A percentile compares a stretch with the other conserved stretches of the same genome.
Evolutionary conservation across 2,888 invertebrate species (phyloP).

Genomic region (Lochmaea capreae): DNA sequence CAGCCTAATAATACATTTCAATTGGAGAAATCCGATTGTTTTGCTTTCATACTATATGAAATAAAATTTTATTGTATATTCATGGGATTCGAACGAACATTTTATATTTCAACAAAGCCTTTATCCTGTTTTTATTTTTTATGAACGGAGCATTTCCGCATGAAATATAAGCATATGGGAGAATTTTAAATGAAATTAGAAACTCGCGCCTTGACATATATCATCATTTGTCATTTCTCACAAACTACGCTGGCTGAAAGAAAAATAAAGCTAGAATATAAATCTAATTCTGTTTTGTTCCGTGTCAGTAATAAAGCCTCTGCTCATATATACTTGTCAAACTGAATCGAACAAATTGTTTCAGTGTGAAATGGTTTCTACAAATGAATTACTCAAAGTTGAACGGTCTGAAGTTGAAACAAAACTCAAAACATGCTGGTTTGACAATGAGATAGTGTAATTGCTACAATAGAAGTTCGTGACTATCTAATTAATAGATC

Average conservation of each 20-base stretch:
- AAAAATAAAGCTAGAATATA: constrained; percentile 20
- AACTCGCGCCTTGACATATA: not conserved
- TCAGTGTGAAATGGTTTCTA: constrained; percentile 16
- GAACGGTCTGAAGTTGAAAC: not conserved
- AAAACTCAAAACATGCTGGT: constrained; percentile 11
- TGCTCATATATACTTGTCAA: constrained; percentile 30
- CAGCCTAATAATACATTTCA: too few relatives aligned
- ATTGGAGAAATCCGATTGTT: too few relatives aligned
- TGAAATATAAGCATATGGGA: not conserved
- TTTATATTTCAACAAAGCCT: too few relatives aligned
- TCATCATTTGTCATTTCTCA: constrained; percentile 6
- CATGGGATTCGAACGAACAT: too few relatives aligned
- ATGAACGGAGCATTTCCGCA: not conserved
- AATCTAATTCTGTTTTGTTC: constrained; percentile 22
- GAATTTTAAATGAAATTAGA: constrained; percentile 4
- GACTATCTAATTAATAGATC: too few relatives aligned
- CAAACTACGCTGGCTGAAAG: not conserved
- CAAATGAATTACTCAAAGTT: constrained; percentile 18
- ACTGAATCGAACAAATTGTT: constrained; percentile 28
- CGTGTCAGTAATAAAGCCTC: constrained; percentile 25
- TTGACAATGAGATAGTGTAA: constrained; percentile 1
- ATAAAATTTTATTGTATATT: too few relatives aligned
- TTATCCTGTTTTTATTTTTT: too few relatives aligned
- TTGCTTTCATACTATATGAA: too few relatives aligned
- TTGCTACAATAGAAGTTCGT: not conserved